Percentiles rank a stretch among this genome's conserved stretches.
These are phyloP conservation scores for Margaritifera margaritifera DNA, from an alignment of 2,888 invertebrate species.

Conservation along the genomic window DNA sequence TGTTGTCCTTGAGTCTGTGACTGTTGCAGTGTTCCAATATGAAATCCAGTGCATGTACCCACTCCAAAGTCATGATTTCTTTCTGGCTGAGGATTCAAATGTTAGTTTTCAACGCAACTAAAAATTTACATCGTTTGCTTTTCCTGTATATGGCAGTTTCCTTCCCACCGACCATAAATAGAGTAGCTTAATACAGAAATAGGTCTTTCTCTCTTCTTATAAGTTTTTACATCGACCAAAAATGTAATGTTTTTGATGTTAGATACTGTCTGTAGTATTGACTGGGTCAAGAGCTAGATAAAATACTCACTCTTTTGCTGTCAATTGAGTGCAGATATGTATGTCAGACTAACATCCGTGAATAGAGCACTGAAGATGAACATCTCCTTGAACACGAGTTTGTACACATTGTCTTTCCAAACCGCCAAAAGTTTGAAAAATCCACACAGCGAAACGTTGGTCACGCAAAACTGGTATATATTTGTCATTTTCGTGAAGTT, in stretches of 20 bases:
- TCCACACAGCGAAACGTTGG: constrained; percentile 56
- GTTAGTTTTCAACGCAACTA: too few relatives aligned
- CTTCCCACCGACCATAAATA: too few relatives aligned
- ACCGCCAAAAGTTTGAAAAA: constrained; percentile 76
- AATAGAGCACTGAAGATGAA: constrained; percentile 85
- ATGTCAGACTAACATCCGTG: constrained; percentile 84
- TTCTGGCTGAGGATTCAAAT: too few relatives aligned
- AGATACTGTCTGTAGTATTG: not conserved
- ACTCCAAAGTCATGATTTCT: too few relatives aligned
- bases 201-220: too few relatives aligned
- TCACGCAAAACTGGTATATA: constrained; percentile 60
- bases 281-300: not conserved
- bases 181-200: too few relatives aligned
- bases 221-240: too few relatives aligned
- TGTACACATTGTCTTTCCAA: constrained; percentile 96
- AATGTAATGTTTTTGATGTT: not conserved
- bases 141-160: too few relatives aligned
- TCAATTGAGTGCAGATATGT: constrained; percentile 81
- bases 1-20: too few relatives aligned
- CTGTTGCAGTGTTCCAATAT: too few relatives aligned
- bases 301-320: constrained; percentile 80
- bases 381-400: constrained; percentile 92
- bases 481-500: constrained; percentile 51
- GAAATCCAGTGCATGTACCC: too few relatives aligned
- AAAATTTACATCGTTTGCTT: too few relatives aligned